Evolutionary conservation across 2,888 invertebrate species (phyloP).

Genomic region (Ormyrus rosae): DNA sequence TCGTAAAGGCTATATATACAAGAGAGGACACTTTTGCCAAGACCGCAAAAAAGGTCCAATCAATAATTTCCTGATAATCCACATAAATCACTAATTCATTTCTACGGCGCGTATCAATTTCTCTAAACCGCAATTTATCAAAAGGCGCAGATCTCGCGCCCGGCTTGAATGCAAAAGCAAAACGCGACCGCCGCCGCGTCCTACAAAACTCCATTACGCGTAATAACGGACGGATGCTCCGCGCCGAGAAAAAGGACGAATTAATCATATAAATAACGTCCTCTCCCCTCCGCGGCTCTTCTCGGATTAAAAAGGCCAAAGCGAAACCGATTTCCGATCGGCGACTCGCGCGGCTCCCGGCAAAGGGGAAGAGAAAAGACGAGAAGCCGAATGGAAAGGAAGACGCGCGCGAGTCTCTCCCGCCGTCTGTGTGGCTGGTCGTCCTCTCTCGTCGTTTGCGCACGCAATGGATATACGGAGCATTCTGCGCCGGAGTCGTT

Average conservation of each 20-base stretch:
- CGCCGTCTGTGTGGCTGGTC: background rate
- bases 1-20: too few relatives aligned
- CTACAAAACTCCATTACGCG: conserved; percentile 30
- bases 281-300: background rate
- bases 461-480: conserved; percentile 4
- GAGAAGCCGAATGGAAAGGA: conserved; percentile 10
- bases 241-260: conserved; percentile 15
- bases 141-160: background rate
- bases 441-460: conserved; percentile 26
- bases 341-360: background rate
- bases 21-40: too few relatives aligned
- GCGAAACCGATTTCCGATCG: conserved; percentile 45
- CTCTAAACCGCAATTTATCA: conserved; percentile 40
- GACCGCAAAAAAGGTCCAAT: background rate
- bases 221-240: conserved; percentile 32
- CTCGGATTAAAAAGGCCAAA: conserved; percentile 11
- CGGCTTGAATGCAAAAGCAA: conserved; percentile 4
- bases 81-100: conserved; percentile 45
- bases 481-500: background rate
- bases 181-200: background rate
- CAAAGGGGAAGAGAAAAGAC: background rate
- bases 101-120: conserved; percentile 32
- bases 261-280: conserved; percentile 51
- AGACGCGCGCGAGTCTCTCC: background rate
- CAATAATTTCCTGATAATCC: conserved; percentile 33